These are phyloP conservation scores for Hypotaenidia philippensis DNA, from an alignment of 2,797 vertebrate species.

Conservation along the genomic window DNA sequence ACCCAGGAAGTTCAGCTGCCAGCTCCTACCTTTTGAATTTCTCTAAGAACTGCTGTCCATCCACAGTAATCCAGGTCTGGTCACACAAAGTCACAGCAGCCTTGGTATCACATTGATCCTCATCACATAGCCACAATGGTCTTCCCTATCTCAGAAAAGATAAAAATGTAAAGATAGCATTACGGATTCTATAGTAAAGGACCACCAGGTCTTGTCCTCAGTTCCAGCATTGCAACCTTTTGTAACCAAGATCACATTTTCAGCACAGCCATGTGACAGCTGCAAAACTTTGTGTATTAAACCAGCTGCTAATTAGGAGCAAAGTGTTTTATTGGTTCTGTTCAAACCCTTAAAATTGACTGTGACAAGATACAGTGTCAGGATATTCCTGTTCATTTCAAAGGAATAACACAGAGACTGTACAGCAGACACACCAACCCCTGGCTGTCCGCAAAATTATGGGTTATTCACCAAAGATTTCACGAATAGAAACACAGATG, in stretches of 20 bases:
- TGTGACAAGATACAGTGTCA: conserved; percentile 6
- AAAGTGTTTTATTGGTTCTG: conserved; percentile 43
- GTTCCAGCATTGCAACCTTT: background rate
- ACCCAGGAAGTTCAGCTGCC: background rate
- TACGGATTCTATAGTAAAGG: background rate
- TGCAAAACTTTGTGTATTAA: background rate
- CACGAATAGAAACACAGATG: background rate
- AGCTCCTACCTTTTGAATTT: background rate
- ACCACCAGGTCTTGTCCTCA: background rate
- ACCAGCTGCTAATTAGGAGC: conserved; percentile 28
- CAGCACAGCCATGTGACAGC: background rate
- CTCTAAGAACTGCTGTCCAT: background rate
- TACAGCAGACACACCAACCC: background rate
- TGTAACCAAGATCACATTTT: background rate
- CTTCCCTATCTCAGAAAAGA: background rate
- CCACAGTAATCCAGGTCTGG: background rate
- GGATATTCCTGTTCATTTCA: conserved; percentile 20
- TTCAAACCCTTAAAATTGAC: conserved; percentile 32
- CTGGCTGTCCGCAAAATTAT: conserved; percentile 14
- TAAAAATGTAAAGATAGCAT: background rate
- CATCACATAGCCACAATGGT: background rate
- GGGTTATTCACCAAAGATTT: conserved; percentile 2
- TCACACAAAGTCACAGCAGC: background rate
- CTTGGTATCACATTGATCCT: background rate
- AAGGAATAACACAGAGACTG: conserved; percentile 24